Conservation (phyloP, 2,797 vertebrate species). For the Sebastiscus albofasciatus region DNA sequence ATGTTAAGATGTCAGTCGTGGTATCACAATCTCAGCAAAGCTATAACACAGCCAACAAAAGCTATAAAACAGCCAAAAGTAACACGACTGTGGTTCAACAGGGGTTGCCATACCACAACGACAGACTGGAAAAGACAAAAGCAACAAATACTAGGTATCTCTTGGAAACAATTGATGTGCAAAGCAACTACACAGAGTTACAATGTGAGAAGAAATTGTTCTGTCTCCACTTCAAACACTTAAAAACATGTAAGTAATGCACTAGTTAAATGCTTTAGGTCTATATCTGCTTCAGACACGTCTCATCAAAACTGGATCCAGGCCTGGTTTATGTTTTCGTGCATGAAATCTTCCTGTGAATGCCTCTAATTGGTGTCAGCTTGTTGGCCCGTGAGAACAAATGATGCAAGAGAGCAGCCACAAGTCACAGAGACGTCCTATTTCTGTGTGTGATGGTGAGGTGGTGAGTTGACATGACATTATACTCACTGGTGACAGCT, state of each 20-base stretch:
- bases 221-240: neutral
- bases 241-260: neutral
- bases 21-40: slow-evolving; percentile 9
- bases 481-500: slow-evolving; percentile 98
- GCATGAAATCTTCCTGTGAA: neutral
- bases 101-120: slow-evolving; percentile 49
- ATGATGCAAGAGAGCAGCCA: neutral
- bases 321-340: neutral
- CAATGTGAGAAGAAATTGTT: neutral
- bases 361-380: slow-evolving; percentile 1
- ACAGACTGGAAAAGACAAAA: slow-evolving; percentile 4
- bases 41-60: neutral
- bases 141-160: neutral
- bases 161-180: neutral
- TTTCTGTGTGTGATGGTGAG: slow-evolving; percentile 4
- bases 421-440: neutral
- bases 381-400: neutral
- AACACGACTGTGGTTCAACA: slow-evolving; percentile 39
- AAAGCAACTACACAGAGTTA: neutral
- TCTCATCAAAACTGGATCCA: neutral
- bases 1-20: neutral
- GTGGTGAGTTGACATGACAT: slow-evolving; percentile 27
- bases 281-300: neutral
- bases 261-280: neutral
- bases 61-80: slow-evolving; percentile 13